Evolutionary conservation across 1,140 invertebrate species (phyloP).

Genomic region (Eumeta japonica): DNA sequence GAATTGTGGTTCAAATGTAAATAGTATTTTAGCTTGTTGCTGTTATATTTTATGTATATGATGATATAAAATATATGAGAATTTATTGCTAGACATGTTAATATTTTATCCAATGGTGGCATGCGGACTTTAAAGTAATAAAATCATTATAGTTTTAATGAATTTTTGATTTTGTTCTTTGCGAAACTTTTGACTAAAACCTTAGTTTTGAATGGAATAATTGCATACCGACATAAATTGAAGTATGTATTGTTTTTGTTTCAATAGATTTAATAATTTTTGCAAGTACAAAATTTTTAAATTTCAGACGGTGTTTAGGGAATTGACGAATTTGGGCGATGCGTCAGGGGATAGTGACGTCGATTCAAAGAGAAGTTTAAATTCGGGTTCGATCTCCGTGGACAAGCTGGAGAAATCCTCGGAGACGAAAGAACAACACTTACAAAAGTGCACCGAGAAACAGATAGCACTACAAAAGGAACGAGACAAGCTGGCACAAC

Average conservation of each 20-base stretch:
- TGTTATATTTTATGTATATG: no score
- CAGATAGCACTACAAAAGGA: constrained; percentile 40
- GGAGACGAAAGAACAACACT: constrained; percentile 42
- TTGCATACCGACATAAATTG: constrained; percentile 41
- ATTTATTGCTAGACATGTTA: no score
- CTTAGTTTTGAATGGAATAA: constrained; percentile 40
- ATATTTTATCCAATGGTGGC: no score
- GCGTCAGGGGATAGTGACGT: constrained; percentile 22
- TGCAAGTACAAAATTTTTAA: constrained; percentile 34
- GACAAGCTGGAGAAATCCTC: constrained; percentile 47
- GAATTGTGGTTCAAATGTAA: no score
- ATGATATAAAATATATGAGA: no score
- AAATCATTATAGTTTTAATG: no score
- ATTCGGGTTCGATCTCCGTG: constrained; percentile 37
- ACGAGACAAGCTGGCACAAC: constrained; percentile 33
- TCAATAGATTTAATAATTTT: constrained; percentile 46
- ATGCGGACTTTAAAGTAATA: no score
- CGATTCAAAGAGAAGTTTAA: constrained; percentile 29
- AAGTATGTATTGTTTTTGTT: constrained; percentile 45
- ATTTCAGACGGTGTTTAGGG: constrained; percentile 38
- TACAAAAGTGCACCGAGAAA: constrained; percentile 36
- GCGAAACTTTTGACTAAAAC: constrained; percentile 41
- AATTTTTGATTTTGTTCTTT: no score
- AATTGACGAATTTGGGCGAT: constrained; percentile 44
- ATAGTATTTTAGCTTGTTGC: no score